Base-by-base conservation (phyloP, 1,140 invertebrate species). In the Pseudomyrmex sp. region DNA sequence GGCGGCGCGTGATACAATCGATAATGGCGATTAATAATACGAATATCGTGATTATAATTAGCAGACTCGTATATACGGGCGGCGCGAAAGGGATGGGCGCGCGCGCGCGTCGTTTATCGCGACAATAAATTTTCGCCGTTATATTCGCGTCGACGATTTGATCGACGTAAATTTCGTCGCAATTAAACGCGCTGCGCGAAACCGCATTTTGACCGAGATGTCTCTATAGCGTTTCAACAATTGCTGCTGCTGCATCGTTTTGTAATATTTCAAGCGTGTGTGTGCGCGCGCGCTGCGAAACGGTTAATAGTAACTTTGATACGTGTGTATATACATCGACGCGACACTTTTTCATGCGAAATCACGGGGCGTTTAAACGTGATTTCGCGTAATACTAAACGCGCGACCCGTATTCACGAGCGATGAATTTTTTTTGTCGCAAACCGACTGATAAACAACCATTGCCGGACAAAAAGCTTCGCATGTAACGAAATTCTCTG, bases 111-210 rank as follows among this genome's bases (percentile, higher is more conserved):
- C 79, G 58, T 82, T 75, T 75, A 75, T 48, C n/a, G 70, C 26
- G 79, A 75, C 79, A 75, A 82, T 75, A 75, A 82, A 82, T 82
- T 82, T 62, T 82, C 72, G 61, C 61, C 50, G 70, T 82, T 82
- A 74, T 35, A 35, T 80, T 61, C 79, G 70, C 26, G 79, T 75
- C 58, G 50, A 15, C 61, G 59, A 82, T 82, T 75, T 75, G 79
- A 82, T 75, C 79, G 79, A 82, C 79, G 70, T 82, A 82, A 74
- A 73, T 62, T 82, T 82, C 72, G 70, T 82, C 48, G 79, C 79
- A 63, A 82, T 73, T 75, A 82, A 82, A 82, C 70, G 58, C 69
- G 72, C 48, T 63, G 70, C 48, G 26, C 79, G 26, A 75, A 82
- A 74, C 79, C 79, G 50, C 79, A 75, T 82, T 82, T 82, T 75